Evolutionary conservation across 2,888 invertebrate genomes (phyloP).

Genomic region (Scaptodrosophila latifasciaeformis): DNA sequence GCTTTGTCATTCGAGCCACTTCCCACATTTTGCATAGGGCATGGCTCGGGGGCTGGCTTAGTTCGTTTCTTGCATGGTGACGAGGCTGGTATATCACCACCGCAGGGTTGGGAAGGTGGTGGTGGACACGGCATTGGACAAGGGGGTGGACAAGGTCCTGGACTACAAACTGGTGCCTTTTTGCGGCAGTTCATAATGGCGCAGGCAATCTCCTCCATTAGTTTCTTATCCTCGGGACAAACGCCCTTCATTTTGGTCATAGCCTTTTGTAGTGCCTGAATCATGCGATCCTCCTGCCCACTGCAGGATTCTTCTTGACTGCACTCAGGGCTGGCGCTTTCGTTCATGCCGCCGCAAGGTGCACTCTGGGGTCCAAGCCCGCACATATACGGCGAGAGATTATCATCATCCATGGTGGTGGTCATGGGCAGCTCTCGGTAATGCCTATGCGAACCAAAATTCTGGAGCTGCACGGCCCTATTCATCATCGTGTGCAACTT

Average conservation of each 20-base stretch:
- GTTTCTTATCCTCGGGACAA: slow-evolving; percentile 63
- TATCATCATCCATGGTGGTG: slow-evolving; percentile 72
- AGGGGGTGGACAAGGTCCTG: slow-evolving; percentile 26
- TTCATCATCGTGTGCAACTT: slow-evolving; percentile 68
- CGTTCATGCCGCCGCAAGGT: not conserved
- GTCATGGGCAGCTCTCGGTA: slow-evolving; percentile 66
- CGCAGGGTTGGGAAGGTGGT: slow-evolving; percentile 6
- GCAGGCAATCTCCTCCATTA: slow-evolving; percentile 58
- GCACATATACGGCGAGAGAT: slow-evolving; percentile 47
- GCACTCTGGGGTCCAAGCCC: slow-evolving; percentile 18
- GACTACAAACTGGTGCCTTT: slow-evolving; percentile 36
- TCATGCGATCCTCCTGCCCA: slow-evolving; percentile 48
- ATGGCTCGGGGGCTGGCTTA: not conserved
- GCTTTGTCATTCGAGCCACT: no score
- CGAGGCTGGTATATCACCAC: not conserved
- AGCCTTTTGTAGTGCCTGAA: slow-evolving; percentile 49
- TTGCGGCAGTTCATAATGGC: slow-evolving; percentile 50
- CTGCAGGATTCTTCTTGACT: slow-evolving; percentile 38
- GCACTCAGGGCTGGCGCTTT: slow-evolving; percentile 34
- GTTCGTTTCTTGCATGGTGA: not conserved
- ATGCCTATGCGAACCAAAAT: slow-evolving; percentile 62
- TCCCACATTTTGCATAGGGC: no score
- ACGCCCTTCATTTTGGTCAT: slow-evolving; percentile 66
- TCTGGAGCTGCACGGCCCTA: slow-evolving; percentile 66
- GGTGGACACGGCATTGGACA: slow-evolving; percentile 5